Percentiles rank a stretch among this genome's conserved stretches.
These are phyloP conservation scores for Lasiurus borealis DNA, from an alignment of 2,113 vertebrate species.

Conservation along the genomic window DNA sequence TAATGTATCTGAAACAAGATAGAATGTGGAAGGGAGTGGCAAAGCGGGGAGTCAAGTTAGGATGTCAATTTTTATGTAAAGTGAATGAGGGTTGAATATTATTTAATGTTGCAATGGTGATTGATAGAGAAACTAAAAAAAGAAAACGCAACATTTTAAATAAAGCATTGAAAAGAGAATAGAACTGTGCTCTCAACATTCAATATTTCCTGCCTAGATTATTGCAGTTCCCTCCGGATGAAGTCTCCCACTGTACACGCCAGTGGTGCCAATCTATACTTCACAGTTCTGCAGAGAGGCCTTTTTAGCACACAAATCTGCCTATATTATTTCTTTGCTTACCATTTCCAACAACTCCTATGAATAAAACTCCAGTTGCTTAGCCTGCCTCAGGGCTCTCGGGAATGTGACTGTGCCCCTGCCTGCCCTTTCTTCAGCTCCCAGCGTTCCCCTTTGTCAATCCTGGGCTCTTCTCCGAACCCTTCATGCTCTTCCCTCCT, in stretches of 20 bases:
- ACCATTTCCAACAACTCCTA: constrained; percentile 47
- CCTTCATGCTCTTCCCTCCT: background rate
- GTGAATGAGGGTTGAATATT: background rate
- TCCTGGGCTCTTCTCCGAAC: background rate
- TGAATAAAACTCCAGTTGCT: constrained; percentile 38
- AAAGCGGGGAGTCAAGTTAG: background rate
- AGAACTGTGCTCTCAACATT: background rate
- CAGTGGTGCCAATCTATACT: background rate
- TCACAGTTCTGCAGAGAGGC: constrained; percentile 52
- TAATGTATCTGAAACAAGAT: background rate
- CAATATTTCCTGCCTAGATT: constrained; percentile 32
- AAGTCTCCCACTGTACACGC: background rate
- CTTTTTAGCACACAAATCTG: constrained; percentile 61
- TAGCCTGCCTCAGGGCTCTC: background rate
- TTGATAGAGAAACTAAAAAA: background rate
- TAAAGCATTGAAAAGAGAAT: background rate
- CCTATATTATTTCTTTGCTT: constrained; percentile 62
- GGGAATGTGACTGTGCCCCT: background rate
- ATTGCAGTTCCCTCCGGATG: constrained; percentile 17
- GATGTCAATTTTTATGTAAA: background rate
- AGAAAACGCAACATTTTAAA: background rate
- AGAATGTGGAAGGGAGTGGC: background rate
- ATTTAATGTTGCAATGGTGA: background rate
- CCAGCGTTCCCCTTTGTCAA: background rate
- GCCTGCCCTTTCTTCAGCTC: background rate